Evolutionary conservation across 2,797 vertebrate species (phyloP).

Genomic region (Erethizon dorsatum): DNA sequence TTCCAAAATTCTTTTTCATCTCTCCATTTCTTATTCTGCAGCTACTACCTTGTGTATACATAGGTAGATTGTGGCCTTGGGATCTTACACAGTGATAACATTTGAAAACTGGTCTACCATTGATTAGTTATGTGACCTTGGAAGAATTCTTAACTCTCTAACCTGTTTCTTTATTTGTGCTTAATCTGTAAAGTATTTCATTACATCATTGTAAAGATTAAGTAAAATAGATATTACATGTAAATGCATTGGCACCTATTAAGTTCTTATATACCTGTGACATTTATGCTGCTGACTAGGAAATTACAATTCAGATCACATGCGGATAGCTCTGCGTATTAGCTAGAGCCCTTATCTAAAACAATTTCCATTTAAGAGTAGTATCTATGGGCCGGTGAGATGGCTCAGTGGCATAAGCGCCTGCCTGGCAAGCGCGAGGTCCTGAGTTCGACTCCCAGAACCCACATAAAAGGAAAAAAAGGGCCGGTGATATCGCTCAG

Average conservation of each 20-base stretch:
- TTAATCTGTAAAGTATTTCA: not conserved
- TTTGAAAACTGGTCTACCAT: slow-evolving; percentile 7
- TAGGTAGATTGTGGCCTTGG: not conserved
- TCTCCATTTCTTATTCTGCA: not conserved
- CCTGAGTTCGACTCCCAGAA: no score
- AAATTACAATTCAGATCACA: not conserved
- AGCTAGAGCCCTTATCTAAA: not conserved
- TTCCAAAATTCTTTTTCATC: not conserved
- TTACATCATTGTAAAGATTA: not conserved
- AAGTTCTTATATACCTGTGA: not conserved
- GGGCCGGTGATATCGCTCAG: no score
- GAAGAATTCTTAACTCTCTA: not conserved
- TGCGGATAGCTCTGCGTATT: not conserved
- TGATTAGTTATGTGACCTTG: not conserved
- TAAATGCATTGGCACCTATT: not conserved
- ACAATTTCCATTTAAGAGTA: not conserved
- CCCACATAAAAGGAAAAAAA: no score
- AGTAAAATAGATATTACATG: not conserved
- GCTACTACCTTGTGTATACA: not conserved
- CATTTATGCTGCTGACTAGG: not conserved
- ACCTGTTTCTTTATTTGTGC: not conserved
- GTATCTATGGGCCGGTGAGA: not conserved
- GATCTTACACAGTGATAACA: not conserved
- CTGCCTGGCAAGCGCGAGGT: no score
- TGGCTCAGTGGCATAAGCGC: no score